phyloP scores from a whole-genome alignment of 2,888 invertebrate species.

The Serripes groenlandicus region DNA sequence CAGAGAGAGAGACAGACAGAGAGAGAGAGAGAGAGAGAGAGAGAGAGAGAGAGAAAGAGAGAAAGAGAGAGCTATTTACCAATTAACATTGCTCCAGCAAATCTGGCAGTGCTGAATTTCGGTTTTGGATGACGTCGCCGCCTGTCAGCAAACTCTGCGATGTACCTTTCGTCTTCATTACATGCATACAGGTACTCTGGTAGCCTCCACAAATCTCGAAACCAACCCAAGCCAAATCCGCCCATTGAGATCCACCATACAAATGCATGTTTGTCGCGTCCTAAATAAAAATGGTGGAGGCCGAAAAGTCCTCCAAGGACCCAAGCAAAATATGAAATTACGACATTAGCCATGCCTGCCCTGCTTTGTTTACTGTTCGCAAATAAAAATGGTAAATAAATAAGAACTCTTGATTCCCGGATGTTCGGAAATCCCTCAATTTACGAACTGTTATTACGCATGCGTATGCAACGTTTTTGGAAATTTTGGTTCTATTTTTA shows the following conservation, averaged over 20 bases:
- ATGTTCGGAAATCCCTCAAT: slow-evolving; percentile 25
- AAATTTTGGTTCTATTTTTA: slow-evolving; percentile 52
- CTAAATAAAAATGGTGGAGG: slow-evolving; percentile 95
- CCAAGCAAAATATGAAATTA: slow-evolving; percentile 94
- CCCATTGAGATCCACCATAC: slow-evolving; percentile 95
- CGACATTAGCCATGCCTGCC: slow-evolving; percentile 84
- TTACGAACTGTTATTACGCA: too few species aligned
- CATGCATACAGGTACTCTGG: slow-evolving; percentile 93
- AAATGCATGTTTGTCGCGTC: slow-evolving; percentile 95
- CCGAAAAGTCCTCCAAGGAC: slow-evolving; percentile 95
- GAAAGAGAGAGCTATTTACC: slow-evolving; percentile 57
- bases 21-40: background rate
- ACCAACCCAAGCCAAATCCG: slow-evolving; percentile 94
- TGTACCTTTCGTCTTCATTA: slow-evolving; percentile 84
- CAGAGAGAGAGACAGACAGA: background rate
- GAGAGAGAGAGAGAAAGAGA: background rate
- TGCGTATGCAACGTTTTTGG: slow-evolving; percentile 32
- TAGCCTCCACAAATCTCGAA: slow-evolving; percentile 93
- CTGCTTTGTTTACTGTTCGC: background rate
- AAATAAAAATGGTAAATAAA: slow-evolving; percentile 1
- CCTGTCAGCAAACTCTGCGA: slow-evolving; percentile 88
- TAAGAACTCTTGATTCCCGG: slow-evolving; percentile 21
- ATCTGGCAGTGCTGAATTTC: slow-evolving; percentile 67
- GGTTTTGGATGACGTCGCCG: slow-evolving; percentile 87
- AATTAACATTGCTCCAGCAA: slow-evolving; percentile 78